phyloP scores from a whole-genome alignment of 2,113 vertebrate species.

The Tylochromis polylepis region DNA sequence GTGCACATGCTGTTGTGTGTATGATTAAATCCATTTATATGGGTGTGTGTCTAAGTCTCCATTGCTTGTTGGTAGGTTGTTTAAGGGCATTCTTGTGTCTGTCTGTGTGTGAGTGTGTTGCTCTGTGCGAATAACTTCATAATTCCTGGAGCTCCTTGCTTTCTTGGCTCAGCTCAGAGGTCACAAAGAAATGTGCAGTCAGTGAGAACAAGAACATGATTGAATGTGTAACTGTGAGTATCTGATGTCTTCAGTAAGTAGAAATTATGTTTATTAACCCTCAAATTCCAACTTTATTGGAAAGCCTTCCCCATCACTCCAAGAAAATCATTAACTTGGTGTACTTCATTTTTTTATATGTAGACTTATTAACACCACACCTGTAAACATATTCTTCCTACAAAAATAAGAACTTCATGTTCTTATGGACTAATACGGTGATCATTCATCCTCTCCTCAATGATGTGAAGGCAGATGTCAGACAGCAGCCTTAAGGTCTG shows the following conservation, averaged over 20 bases:
- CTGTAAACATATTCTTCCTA: background rate
- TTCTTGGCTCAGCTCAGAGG: constrained; percentile 14
- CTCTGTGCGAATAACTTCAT: constrained; percentile 41
- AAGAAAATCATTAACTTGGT: too few species aligned
- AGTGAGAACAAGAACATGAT: background rate
- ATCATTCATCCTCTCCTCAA: background rate
- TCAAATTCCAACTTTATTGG: background rate
- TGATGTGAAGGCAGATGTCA: background rate
- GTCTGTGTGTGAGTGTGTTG: background rate
- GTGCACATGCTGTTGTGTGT: background rate
- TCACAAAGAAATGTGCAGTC: constrained; percentile 2
- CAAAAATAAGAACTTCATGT: background rate
- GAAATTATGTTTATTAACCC: background rate
- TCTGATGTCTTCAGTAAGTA: background rate
- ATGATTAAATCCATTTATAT: background rate
- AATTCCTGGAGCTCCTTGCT: constrained; percentile 11
- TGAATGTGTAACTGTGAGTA: background rate
- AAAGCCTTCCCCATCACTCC: background rate
- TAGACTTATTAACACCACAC: background rate
- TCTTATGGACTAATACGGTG: background rate
- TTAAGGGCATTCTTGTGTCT: constrained; percentile 26
- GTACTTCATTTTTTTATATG: too few species aligned
- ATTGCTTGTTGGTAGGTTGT: background rate
- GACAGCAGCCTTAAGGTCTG: background rate
- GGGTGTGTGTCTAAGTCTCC: background rate